Base-by-base conservation (phyloP, 2,888 invertebrate genomes). In the Branchinecta sandiegonensis region DNA sequence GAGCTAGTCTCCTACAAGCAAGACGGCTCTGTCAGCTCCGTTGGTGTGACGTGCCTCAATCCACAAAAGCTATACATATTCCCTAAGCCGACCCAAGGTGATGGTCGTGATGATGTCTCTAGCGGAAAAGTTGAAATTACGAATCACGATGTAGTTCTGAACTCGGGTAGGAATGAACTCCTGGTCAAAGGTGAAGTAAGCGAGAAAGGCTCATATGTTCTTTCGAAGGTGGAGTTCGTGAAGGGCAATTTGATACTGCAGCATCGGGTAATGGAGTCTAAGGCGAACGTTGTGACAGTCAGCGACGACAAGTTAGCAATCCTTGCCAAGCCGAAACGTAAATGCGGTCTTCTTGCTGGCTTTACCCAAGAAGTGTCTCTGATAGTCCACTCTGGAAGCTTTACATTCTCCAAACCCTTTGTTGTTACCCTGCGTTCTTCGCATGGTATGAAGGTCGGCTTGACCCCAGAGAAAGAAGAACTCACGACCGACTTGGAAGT, bases 1-100 rank as follows among this genome's bases (percentile, higher is more conserved):
- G 83, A 86, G 65, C 85, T 86, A 76, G 77, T 90, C 48, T 87
- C 88, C 74, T 87, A 86, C 75, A 88, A 90, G 76, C 88, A 92
- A 77, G 90, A 93, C 76, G 88, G 86, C 74, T 86, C 85, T 46
- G 78, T 93, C 8, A 85, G 85, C 67, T 84, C 86, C 72, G 89
- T 87, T 0, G 86, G 86, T 4, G 85, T 91, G 3, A 84, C 86
- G 47, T 87, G 87, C 73, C 83, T 83, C 71, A 85, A 83, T 73
- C 81, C 82, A 11, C 77, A 78, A 68, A 76, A 76, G 70, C 76
- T 77, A 70, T 82, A 84, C 63, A 10, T 56, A 8, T 56, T 56
- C 23, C 63, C 63, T 8, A 56, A 56, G 63, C 8, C 63, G 9
- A 56, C 23, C 23, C n/a, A 23, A n/a, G 12, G 23, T 9, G 63